Conservation (phyloP, 2,113 vertebrate species). For the Ammodramus savannarum region DNA sequence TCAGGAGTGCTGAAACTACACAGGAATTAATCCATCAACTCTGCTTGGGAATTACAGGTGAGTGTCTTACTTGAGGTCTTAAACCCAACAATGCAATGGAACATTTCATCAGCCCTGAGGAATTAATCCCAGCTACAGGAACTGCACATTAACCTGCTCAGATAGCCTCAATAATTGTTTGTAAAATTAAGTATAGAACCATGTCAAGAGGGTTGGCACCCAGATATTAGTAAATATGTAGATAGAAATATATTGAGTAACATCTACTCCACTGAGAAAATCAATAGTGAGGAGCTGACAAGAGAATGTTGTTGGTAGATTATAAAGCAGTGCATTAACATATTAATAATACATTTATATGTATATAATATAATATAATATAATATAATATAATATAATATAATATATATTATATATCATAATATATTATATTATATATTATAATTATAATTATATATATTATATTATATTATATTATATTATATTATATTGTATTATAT, state of each 20-base stretch:
- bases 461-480: too few species aligned
- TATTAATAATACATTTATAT: not conserved
- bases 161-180: not conserved
- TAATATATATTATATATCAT: too few species aligned
- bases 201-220: not conserved
- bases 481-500: too few species aligned
- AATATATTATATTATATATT: too few species aligned
- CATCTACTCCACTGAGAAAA: not conserved
- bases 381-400: too few species aligned
- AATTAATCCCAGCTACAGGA: not conserved
- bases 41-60: not conserved
- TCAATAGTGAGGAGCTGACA: not conserved
- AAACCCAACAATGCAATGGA: not conserved
- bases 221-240: not conserved
- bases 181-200: not conserved
- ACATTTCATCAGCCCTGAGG: not conserved
- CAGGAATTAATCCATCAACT: not conserved
- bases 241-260: fast-evolving
- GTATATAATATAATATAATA: fast-evolving
- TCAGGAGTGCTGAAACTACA: slow-evolving; percentile 93
- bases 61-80: not conserved
- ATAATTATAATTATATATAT: too few species aligned
- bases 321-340: not conserved
- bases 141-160: not conserved
- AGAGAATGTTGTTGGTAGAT: not conserved